Evolutionary conservation across 2,888 invertebrate species (phyloP).

Genomic region (Drosophila anomelani): DNA sequence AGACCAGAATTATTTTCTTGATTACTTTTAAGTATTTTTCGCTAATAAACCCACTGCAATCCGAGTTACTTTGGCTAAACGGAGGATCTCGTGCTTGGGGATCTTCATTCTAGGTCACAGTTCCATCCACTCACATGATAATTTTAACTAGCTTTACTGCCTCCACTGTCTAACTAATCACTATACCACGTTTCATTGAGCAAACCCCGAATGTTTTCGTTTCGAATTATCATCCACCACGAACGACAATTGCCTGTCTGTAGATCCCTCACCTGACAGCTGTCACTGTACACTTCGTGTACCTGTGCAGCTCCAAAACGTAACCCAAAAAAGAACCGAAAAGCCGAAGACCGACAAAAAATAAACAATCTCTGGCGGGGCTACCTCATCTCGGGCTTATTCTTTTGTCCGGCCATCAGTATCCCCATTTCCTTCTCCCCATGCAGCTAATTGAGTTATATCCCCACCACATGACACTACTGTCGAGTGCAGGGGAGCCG

Average conservation of each 20-base stretch:
- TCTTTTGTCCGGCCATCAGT: slow-evolving; percentile 37
- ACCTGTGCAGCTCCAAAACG: slow-evolving; percentile 11
- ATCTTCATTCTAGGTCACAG: not conserved
- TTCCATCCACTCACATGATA: not conserved
- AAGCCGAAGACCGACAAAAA: slow-evolving; percentile 19
- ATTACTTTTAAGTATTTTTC: too few species aligned
- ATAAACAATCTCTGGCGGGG: slow-evolving; percentile 43
- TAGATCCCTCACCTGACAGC: slow-evolving; percentile 38
- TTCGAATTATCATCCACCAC: slow-evolving; percentile 42
- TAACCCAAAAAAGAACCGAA: not conserved
- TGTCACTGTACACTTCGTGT: slow-evolving; percentile 32
- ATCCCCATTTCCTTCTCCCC: slow-evolving; percentile 29
- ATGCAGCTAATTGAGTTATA: slow-evolving; percentile 74
- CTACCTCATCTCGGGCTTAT: slow-evolving; percentile 38
- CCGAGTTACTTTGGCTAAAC: not conserved
- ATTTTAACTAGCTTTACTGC: slow-evolving; percentile 1
- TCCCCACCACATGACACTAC: slow-evolving; percentile 65
- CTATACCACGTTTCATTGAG: slow-evolving; percentile 9
- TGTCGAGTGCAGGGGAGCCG: slow-evolving; percentile 23
- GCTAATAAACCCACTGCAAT: not conserved
- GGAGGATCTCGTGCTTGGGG: too few species aligned
- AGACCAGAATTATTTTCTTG: too few species aligned
- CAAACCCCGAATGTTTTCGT: slow-evolving; percentile 27
- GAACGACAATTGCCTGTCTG: slow-evolving; percentile 41
- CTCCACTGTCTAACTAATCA: slow-evolving; percentile 20